Evolutionary conservation across 2,888 invertebrate genomes (phyloP).

Genomic region (Rhodophaea formosa): DNA sequence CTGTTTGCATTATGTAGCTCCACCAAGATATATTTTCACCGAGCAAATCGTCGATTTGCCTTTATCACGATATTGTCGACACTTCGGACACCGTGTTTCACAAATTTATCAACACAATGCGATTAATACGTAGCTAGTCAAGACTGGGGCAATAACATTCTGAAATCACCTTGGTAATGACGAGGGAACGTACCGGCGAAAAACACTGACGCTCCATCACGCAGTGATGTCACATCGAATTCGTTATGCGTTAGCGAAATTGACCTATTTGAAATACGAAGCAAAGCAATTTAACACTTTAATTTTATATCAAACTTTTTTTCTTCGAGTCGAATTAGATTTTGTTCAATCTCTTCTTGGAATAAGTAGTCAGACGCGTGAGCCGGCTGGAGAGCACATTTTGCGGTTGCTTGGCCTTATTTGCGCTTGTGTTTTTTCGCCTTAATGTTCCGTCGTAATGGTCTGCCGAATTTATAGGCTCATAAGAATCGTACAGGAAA

Average conservation of each 20-base stretch:
- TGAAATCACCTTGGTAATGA: conserved; percentile 56
- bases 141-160: conserved; percentile 49
- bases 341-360: background rate
- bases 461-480: conserved; percentile 39
- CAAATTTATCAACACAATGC: conserved; percentile 34
- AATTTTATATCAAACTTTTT: conserved; percentile 24
- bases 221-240: conserved; percentile 46
- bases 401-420: background rate
- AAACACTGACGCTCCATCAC: conserved; percentile 39
- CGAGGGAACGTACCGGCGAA: conserved; percentile 38
- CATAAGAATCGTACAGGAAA: conserved; percentile 56
- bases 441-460: conserved; percentile 39
- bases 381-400: background rate
- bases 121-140: conserved; percentile 39
- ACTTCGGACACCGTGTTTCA: conserved; percentile 35
- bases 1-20: conserved; percentile 64
- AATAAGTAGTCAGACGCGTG: background rate
- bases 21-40: conserved; percentile 51
- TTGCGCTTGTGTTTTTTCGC: conserved; percentile 22
- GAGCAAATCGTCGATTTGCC: conserved; percentile 44
- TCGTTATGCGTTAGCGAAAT: conserved; percentile 41
- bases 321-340: conserved; percentile 29
- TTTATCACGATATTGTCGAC: conserved; percentile 47
- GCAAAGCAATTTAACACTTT: conserved; percentile 23
- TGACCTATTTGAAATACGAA: conserved; percentile 35